These are phyloP conservation scores for Pogona vitticeps DNA, from an alignment of 2,113 vertebrate genomes.

Conservation along the genomic window DNA sequence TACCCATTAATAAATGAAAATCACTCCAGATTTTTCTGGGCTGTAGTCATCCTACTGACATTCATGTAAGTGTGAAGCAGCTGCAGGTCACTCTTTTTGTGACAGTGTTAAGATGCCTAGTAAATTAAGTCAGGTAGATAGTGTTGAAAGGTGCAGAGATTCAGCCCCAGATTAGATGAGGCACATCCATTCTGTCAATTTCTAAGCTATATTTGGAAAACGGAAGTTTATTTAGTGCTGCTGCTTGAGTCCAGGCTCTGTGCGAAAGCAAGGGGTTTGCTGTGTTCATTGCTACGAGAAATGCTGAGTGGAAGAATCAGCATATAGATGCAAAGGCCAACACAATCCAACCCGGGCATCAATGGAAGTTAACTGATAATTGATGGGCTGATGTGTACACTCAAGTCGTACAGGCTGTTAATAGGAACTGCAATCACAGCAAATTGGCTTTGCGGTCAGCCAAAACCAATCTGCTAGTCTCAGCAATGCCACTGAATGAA, in stretches of 20 bases:
- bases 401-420: neutral
- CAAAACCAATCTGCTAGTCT: slow-evolving; percentile 49
- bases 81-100: too few species aligned
- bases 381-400: neutral
- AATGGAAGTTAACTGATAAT: slow-evolving; percentile 29
- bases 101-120: too few species aligned
- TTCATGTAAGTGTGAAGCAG: too few species aligned
- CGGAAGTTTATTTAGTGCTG: neutral
- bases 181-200: neutral
- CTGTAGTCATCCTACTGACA: neutral
- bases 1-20: neutral
- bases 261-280: neutral
- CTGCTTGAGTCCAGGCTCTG: neutral
- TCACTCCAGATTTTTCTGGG: neutral
- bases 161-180: neutral
- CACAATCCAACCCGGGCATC: neutral
- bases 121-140: neutral
- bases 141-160: too few species aligned
- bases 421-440: slow-evolving; percentile 31
- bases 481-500: slow-evolving; percentile 50
- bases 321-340: neutral
- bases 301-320: neutral
- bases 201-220: neutral
- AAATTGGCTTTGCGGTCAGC: slow-evolving; percentile 41
- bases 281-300: neutral